A percentile compares a stretch with the other conserved stretches of the same genome.
These are phyloP conservation scores for Temnothorax curvispinosus DNA, from an alignment of 1,140 invertebrate species.

Conservation along the genomic window DNA sequence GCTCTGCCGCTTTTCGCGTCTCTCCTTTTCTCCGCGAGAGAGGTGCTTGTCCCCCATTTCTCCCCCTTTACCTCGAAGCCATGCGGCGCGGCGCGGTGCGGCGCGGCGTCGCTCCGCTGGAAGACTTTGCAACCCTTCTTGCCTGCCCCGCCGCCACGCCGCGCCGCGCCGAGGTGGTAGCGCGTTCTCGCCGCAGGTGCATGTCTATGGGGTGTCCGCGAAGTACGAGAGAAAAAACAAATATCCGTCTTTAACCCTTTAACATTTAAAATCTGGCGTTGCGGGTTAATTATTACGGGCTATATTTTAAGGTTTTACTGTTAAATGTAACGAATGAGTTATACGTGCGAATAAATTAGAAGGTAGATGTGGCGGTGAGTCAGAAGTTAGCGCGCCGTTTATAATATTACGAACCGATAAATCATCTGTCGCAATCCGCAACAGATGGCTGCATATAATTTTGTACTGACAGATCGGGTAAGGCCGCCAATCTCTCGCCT, in stretches of 20 bases:
- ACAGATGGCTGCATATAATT: constrained; percentile 53
- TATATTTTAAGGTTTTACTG: not conserved
- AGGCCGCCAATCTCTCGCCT: constrained; percentile 1
- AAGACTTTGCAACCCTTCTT: constrained; percentile 71
- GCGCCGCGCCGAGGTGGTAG: constrained; percentile 16
- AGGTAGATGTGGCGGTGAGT: not conserved
- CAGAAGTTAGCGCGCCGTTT: constrained; percentile 4
- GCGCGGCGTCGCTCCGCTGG: constrained; percentile 21
- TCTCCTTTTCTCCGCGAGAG: constrained; percentile 67
- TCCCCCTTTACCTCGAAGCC: constrained; percentile 34
- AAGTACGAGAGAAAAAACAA: constrained; percentile 15
- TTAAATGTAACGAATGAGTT: not conserved
- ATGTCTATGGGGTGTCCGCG: constrained; percentile 60
- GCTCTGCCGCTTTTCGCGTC: constrained; percentile 79
- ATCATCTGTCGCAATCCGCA: constrained; percentile 34
- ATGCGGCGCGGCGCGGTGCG: not conserved
- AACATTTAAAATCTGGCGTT: not conserved
- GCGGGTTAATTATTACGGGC: not conserved
- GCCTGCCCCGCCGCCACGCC: not conserved
- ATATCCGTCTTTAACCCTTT: not conserved
- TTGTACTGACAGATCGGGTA: constrained; percentile 28
- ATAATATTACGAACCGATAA: constrained; percentile 25
- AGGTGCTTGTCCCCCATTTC: constrained; percentile 37
- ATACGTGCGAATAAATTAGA: not conserved
- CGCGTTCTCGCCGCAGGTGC: constrained; percentile 61